Evolutionary conservation across 2,797 vertebrate genomes (phyloP).

Genomic region (Ptychadena robeensis): DNA sequence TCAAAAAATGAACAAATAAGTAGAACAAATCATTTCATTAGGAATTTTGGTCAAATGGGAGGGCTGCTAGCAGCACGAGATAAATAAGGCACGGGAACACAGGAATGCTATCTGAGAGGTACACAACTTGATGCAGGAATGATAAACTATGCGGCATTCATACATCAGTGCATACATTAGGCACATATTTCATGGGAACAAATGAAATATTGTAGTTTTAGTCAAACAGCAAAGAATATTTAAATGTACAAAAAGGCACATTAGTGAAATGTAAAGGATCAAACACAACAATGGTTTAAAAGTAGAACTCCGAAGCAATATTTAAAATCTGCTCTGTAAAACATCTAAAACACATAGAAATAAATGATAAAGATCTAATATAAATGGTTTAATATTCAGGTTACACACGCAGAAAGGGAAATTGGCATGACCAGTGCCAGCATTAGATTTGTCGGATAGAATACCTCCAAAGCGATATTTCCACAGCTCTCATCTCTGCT

Average conservation of each 20-base stretch:
- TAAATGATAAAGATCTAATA: neutral
- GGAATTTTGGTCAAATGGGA: neutral
- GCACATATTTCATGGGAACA: neutral
- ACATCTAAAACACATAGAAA: neutral
- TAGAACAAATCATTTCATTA: neutral
- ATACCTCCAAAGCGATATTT: neutral
- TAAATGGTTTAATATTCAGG: neutral
- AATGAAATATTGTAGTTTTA: neutral
- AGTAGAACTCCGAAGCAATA: neutral
- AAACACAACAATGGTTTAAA: neutral
- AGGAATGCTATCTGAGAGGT: neutral
- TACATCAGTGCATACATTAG: neutral
- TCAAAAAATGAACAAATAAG: no score
- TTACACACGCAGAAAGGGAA: no score
- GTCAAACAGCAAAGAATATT: neutral
- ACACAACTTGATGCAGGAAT: neutral
- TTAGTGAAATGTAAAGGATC: neutral
- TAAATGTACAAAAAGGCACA: slow-evolving; percentile 1
- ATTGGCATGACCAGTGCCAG: no score
- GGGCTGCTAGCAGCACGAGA: neutral
- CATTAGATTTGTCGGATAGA: no score
- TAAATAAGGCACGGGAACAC: neutral
- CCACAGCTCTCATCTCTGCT: neutral
- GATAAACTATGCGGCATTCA: slow-evolving; percentile 9
- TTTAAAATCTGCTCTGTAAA: neutral